Conservation (phyloP, 2,797 vertebrate species). For the Poecilia velifera region DNA sequence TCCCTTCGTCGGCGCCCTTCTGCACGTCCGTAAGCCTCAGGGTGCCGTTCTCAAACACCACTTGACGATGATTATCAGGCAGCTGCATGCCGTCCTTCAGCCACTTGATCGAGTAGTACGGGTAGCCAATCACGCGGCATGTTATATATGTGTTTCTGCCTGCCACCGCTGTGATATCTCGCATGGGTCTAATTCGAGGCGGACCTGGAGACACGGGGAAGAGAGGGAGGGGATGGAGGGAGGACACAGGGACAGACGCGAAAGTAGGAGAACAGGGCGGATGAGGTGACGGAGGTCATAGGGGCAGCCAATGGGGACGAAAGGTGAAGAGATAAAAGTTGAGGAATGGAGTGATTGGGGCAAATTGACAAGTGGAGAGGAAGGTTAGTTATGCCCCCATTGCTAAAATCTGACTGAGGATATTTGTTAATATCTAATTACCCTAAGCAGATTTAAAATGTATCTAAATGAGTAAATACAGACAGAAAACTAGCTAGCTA, state of each 20-base stretch:
- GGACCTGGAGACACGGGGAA: slow-evolving; percentile 83
- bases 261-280: slow-evolving; percentile 60
- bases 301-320: slow-evolving; percentile 49
- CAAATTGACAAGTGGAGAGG: slow-evolving; percentile 67
- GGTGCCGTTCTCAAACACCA: slow-evolving; percentile 97
- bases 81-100: slow-evolving; percentile 95
- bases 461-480: background rate
- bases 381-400: slow-evolving; percentile 76
- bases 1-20: slow-evolving; percentile 97
- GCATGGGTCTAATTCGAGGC: slow-evolving; percentile 96
- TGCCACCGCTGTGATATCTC: slow-evolving; percentile 94
- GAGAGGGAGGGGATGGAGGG: slow-evolving; percentile 69
- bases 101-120: slow-evolving; percentile 99
- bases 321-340: slow-evolving; percentile 68
- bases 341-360: slow-evolving; percentile 74
- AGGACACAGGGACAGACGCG: slow-evolving; percentile 52
- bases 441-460: slow-evolving; percentile 43
- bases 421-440: slow-evolving; percentile 53
- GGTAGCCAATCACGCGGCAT: slow-evolving; percentile 98
- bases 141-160: slow-evolving; percentile 97
- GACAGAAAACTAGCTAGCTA: background rate
- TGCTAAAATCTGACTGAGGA: slow-evolving; percentile 56
- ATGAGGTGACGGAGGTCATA: slow-evolving; percentile 68
- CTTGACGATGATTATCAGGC: slow-evolving; percentile 98
- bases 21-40: slow-evolving; percentile 96